A percentile compares a stretch with the other conserved stretches of the same genome.
phyloP scores from a whole-genome alignment of 2,113 vertebrate species.

The Limnothrissa miodon region DNA sequence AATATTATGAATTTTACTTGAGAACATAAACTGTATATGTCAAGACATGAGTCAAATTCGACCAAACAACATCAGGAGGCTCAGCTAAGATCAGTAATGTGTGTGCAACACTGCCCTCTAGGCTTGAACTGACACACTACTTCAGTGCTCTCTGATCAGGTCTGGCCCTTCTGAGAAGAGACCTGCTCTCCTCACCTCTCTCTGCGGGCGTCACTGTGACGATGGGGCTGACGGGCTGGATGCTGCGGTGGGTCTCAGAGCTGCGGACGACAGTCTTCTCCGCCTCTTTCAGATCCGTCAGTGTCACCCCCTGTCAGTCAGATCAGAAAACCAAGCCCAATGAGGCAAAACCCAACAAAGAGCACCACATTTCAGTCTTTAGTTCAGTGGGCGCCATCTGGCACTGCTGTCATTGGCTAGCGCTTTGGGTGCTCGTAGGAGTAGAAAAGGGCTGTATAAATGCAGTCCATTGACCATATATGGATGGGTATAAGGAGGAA shows the following conservation, averaged over 20 bases:
- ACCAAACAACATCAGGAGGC: too few relatives aligned
- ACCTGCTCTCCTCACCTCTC: slow-evolving; percentile 61
- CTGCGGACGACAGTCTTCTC: slow-evolving; percentile 72
- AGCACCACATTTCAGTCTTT: too few relatives aligned
- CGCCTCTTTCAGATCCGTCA: slow-evolving; percentile 87
- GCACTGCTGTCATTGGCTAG: background rate
- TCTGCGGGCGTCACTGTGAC: slow-evolving; percentile 70
- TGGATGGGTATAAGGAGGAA: too few relatives aligned
- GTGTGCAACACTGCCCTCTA: background rate
- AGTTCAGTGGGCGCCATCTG: too few relatives aligned
- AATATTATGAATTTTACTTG: too few relatives aligned
- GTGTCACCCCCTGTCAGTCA: slow-evolving; percentile 79
- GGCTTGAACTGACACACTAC: background rate
- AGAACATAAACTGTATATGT: too few relatives aligned
- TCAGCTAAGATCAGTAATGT: background rate
- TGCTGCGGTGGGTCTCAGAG: slow-evolving; percentile 55
- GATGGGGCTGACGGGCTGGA: slow-evolving; percentile 72
- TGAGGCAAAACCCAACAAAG: background rate
- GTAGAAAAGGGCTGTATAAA: too few relatives aligned
- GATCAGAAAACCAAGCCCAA: background rate
- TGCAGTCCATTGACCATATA: too few relatives aligned
- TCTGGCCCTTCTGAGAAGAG: background rate
- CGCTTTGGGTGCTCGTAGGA: too few relatives aligned
- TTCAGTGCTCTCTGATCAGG: background rate
- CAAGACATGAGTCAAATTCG: too few relatives aligned